phyloP scores from a whole-genome alignment of 2,797 vertebrate species.

The Bufotes viridis region DNA sequence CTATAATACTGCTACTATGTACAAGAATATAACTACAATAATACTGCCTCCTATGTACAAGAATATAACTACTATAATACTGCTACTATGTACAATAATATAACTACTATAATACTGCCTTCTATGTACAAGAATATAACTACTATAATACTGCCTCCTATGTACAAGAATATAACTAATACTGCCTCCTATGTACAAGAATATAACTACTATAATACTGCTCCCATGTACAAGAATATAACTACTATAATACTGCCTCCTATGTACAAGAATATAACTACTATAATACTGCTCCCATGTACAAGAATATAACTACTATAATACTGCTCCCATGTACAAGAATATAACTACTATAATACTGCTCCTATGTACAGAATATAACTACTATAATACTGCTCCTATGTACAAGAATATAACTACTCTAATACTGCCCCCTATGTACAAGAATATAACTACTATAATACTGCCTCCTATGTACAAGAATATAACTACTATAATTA shows the following conservation, averaged over 20 bases:
- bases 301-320: constrained; percentile 4
- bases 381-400: not conserved
- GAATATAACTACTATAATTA: not conserved
- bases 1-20: not conserved
- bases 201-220: constrained; percentile 16
- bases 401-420: constrained; percentile 9
- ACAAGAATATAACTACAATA: constrained; percentile 10
- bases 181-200: not conserved
- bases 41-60: not conserved
- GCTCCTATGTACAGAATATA: not conserved
- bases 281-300: not conserved
- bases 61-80: constrained; percentile 8
- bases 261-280: not conserved
- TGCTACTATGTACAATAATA: not conserved
- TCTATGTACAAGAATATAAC: constrained; percentile 15
- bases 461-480: not conserved
- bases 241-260: not conserved
- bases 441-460: constrained; percentile 12
- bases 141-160: not conserved
- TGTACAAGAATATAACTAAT: constrained; percentile 4
- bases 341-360: constrained; percentile 11
- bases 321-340: not conserved
- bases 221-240: not conserved
- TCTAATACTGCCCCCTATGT: not conserved
- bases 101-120: not conserved